Base-by-base conservation (phyloP, 2,113 vertebrate genomes). In the Ascaphus truei region DNA sequence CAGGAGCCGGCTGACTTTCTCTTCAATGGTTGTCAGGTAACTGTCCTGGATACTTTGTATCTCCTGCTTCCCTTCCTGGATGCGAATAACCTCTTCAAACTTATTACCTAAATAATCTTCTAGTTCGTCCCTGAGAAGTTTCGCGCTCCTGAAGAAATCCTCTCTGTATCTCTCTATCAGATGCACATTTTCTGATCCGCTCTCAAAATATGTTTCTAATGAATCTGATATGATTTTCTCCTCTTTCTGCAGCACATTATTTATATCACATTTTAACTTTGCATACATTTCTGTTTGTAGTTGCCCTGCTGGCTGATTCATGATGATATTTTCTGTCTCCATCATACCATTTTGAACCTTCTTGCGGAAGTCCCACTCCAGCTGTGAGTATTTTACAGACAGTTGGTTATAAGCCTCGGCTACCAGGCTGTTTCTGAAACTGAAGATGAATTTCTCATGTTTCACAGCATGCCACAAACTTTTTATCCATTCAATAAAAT, bases 271-370 rank as follows among this genome's bases (percentile, higher is more conserved):
- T n/a, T 74, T 84, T 18, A 89, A 20, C 7, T 62, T 34, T 0
- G 73, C 64, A 11, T 47, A 4, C 1, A 13, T 29, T 7, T 37
- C 60, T 18, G 43, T n/a, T 23, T 65, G 34, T 8, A 68, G 18
- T 18, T 62, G 36, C 31, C 61, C 20, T 26, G 34, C 5, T 5
- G 60, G 45, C 4, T 29, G 68, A 20, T 75, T 71, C 18, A 59
- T 55, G 3, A 86, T 88, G 56, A 61, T 76, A n/a, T 74, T 53
- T 23, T 76, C 74, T 66, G 80, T 75, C 2, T 31, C 50, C 2
- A 13, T 52, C 6, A 86, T 22, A 84, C 86, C 89, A 15, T 4
- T 26, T 59, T 87, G 75, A 30, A 84, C 81, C 59, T 80, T 65
- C 22, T 83, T 79, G 43, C 51, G 20, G 10, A 87, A 74, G 10